phyloP scores from a whole-genome alignment of 1,140 invertebrate genomes.

The Euborellia annulipes region DNA sequence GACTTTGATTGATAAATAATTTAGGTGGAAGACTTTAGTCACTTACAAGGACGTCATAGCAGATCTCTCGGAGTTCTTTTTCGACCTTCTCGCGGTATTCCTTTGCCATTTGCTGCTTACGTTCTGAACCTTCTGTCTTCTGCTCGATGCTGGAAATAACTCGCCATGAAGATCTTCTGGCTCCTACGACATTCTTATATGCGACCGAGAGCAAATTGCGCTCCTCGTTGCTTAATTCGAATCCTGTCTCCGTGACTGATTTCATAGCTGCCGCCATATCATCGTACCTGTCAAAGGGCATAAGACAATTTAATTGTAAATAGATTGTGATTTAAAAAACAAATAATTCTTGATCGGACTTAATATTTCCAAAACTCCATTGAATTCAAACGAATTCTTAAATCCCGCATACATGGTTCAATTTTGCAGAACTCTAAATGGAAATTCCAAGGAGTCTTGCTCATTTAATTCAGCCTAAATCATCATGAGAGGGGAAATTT shows the following conservation, averaged over 20 bases:
- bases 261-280: conserved; percentile 62
- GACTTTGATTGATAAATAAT: too few species aligned
- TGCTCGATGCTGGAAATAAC: conserved; percentile 95
- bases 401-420: too few species aligned
- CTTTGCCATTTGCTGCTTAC: neutral
- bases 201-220: conserved; percentile 91
- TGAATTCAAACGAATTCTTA: too few species aligned
- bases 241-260: conserved; percentile 53
- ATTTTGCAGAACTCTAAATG: too few species aligned
- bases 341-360: too few species aligned
- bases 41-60: conserved; percentile 93
- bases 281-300: conserved; percentile 3
- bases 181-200: conserved; percentile 97
- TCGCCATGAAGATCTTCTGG: conserved; percentile 88
- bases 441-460: too few species aligned
- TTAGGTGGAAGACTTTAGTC: too few species aligned
- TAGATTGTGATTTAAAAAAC: too few species aligned
- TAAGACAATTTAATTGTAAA: too few species aligned
- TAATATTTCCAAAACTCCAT: too few species aligned
- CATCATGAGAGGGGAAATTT: too few species aligned
- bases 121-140: conserved; percentile 40
- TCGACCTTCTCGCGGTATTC: conserved; percentile 98
- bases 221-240: conserved; percentile 87
- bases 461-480: too few species aligned
- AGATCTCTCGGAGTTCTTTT: conserved; percentile 95